A percentile compares a stretch with the other conserved stretches of the same genome.
Conservation (phyloP, 2,888 invertebrate species). For the Scaptomyza polygonia region DNA sequence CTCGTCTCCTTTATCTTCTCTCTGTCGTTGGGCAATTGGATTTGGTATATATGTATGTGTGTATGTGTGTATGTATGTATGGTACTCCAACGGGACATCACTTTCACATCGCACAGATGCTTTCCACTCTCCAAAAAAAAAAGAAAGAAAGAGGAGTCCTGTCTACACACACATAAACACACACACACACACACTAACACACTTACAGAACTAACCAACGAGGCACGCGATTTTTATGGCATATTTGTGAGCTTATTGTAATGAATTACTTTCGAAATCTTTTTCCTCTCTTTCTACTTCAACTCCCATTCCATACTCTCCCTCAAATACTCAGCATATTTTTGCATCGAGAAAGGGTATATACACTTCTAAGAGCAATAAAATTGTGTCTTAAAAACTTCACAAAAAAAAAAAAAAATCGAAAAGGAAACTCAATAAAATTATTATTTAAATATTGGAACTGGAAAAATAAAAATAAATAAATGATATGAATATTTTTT, state of each 20-base stretch:
- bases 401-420: too few species aligned
- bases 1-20: neutral
- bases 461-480: too few species aligned
- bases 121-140: too few species aligned
- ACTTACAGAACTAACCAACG: constrained; percentile 4
- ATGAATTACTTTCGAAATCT: constrained; percentile 79
- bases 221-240: constrained; percentile 81
- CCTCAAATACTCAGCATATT: neutral
- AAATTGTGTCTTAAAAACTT: too few species aligned
- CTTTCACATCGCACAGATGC: neutral
- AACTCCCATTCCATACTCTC: neutral
- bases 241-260: constrained; percentile 83
- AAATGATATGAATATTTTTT: too few species aligned
- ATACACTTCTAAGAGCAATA: neutral
- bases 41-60: neutral
- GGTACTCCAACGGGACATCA: neutral
- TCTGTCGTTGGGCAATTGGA: neutral
- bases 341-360: neutral
- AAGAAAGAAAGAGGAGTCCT: too few species aligned
- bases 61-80: too few species aligned
- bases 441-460: too few species aligned
- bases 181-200: neutral
- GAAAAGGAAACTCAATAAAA: too few species aligned
- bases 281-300: constrained; percentile 7
- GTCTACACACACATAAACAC: neutral